A percentile compares a stretch with the other conserved stretches of the same genome.
Conservation (phyloP, 2,888 invertebrate genomes). For the Pycnomerus fuliginosus region DNA sequence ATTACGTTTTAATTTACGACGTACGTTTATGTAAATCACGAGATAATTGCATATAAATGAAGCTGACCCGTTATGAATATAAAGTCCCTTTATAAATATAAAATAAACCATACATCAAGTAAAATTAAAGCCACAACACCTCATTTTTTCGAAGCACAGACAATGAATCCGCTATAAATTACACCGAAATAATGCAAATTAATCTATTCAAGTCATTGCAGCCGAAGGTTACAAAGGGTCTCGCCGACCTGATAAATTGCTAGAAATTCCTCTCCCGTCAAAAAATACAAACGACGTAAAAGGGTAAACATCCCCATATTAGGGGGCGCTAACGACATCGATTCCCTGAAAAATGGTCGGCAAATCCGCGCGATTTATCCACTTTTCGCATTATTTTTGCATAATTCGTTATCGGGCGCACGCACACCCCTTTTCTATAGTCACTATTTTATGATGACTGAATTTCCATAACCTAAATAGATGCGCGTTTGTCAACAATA, state of each 20-base stretch:
- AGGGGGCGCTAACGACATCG: conserved; percentile 27
- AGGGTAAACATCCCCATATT: conserved; percentile 29
- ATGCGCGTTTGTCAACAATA: no score
- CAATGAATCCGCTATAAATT: conserved; percentile 31
- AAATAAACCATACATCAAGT: conserved; percentile 32
- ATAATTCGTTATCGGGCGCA: conserved; percentile 2
- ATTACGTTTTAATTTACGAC: conserved; percentile 31
- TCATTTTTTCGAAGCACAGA: conserved; percentile 28
- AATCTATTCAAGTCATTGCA: conserved; percentile 34
- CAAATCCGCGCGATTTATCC: conserved; percentile 20
- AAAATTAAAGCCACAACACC: conserved; percentile 31
- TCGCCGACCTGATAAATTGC: conserved; percentile 34
- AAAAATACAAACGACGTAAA: conserved; percentile 34
- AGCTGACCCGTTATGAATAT: conserved; percentile 30
- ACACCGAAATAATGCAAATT: conserved; percentile 34
- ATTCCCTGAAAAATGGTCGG: conserved; percentile 30
- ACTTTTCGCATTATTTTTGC: conserved; percentile 17
- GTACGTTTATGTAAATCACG: conserved; percentile 32
- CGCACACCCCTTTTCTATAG: no score
- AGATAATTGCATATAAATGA: conserved; percentile 35
- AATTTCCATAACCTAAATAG: no score
- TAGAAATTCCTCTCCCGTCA: conserved; percentile 34
- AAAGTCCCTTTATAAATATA: conserved; percentile 31
- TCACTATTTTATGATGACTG: no score
- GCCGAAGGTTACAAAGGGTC: conserved; percentile 31